Percentiles rank a stretch among this genome's conserved stretches.
These are phyloP conservation scores for Spilarctia lutea DNA, from an alignment of 2,888 invertebrate species.

Conservation along the genomic window DNA sequence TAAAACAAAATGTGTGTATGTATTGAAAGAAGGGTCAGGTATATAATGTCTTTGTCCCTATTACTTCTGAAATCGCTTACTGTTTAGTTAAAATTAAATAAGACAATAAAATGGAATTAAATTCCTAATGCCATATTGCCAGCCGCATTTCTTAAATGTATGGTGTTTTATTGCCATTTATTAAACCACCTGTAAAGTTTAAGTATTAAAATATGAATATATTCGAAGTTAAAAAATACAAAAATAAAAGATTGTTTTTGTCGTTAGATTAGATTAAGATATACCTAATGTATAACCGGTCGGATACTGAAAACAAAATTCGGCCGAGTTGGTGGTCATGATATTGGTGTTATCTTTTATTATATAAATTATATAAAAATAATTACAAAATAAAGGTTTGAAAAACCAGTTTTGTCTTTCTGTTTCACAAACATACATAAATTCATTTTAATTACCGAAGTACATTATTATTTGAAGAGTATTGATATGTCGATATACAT, in stretches of 20 bases:
- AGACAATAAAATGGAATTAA: no score
- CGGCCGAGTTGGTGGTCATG: background rate
- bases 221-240: no score
- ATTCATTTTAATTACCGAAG: no score
- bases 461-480: no score
- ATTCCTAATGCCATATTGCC: background rate
- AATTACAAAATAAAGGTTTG: background rate
- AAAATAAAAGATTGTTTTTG: background rate
- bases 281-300: background rate
- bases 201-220: no score
- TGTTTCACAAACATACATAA: background rate
- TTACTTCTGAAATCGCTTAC: no score
- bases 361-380: no score
- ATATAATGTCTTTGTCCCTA: no score
- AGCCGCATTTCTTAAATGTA: no score
- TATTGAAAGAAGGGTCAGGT: background rate
- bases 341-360: no score
- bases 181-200: background rate
- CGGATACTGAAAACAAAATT: background rate
- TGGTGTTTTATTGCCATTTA: background rate
- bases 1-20: background rate
- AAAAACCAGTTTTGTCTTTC: background rate
- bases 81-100: no score
- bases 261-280: background rate
- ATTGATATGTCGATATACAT: no score